Conservation (phyloP, 2,888 invertebrate genomes). For the Nomada ferruginata region DNA sequence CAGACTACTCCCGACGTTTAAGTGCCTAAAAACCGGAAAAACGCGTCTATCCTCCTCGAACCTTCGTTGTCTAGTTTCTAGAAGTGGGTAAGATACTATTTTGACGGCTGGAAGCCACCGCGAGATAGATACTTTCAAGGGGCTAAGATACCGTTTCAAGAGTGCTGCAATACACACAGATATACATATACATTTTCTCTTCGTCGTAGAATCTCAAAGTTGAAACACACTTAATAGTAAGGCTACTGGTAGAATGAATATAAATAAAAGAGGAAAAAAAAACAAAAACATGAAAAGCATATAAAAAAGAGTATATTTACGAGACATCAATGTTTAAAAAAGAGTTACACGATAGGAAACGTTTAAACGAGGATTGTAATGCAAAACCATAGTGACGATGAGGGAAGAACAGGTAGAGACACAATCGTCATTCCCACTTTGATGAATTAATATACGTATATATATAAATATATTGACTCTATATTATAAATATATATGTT, state of each 20-base stretch:
- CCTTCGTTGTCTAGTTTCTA: constrained; percentile 65
- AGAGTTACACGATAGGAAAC: constrained; percentile 17
- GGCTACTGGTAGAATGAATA: constrained; percentile 4
- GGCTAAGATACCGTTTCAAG: constrained; percentile 26
- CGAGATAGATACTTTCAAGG: constrained; percentile 10
- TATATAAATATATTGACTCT: constrained; percentile 14
- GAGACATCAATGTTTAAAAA: constrained; percentile 27
- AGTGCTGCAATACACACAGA: constrained; percentile 10
- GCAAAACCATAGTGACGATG: constrained; percentile 11
- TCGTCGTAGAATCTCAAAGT: constrained; percentile 29
- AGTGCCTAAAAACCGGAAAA: constrained; percentile 68
- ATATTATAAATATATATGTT: constrained; percentile 16
- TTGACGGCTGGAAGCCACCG: constrained; percentile 20
- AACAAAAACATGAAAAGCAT: constrained; percentile 14
- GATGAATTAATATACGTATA: constrained; percentile 47
- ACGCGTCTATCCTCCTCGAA: constrained; percentile 61
- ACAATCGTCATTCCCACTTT: constrained; percentile 41
- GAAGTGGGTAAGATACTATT: constrained; percentile 63
- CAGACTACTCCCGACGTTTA: constrained; percentile 66
- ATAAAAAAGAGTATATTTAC: constrained; percentile 23
- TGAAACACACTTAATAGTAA: constrained; percentile 3
- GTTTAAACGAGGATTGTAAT: constrained; percentile 25
- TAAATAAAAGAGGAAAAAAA: background rate
- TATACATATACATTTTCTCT: constrained; percentile 6
- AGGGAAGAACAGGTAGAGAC: background rate